Conservation (phyloP, 2,888 invertebrate species). For the Ichneumoninae sp. region DNA sequence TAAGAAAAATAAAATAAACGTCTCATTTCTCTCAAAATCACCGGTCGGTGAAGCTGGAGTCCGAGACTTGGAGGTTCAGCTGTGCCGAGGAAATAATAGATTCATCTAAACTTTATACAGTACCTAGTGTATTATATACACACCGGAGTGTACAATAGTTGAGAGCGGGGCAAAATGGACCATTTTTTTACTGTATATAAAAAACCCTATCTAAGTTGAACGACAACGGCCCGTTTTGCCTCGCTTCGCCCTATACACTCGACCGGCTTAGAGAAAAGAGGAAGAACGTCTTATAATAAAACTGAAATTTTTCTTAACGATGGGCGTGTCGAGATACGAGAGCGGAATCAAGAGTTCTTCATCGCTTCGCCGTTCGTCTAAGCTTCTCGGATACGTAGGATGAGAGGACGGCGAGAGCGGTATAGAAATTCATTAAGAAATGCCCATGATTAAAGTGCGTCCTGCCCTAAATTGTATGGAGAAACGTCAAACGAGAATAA, state of each 20-base stretch:
- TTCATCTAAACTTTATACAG: slow-evolving; percentile 2
- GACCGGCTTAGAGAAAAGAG: slow-evolving; percentile 20
- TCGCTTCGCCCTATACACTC: slow-evolving; percentile 7
- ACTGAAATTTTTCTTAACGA: slow-evolving; percentile 47
- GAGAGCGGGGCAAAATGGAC: background rate
- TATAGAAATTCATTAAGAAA: slow-evolving; percentile 64
- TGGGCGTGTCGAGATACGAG: slow-evolving; percentile 61
- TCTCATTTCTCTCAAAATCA: slow-evolving; percentile 6
- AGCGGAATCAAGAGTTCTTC: slow-evolving; percentile 39
- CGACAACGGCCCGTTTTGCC: background rate
- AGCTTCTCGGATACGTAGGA: background rate
- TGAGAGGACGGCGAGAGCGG: background rate
- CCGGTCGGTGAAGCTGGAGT: background rate
- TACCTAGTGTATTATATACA: slow-evolving; percentile 9
- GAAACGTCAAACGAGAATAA: slow-evolving; percentile 31
- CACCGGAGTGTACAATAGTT: background rate
- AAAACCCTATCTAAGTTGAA: background rate
- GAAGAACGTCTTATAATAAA: slow-evolving; percentile 27
- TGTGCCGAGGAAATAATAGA: slow-evolving; percentile 19
- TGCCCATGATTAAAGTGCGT: slow-evolving; percentile 59
- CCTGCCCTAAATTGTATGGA: slow-evolving; percentile 44
- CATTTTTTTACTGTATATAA: background rate
- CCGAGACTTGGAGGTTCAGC: background rate
- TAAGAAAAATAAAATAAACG: slow-evolving; percentile 7
- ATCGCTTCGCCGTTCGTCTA: slow-evolving; percentile 23